These are phyloP conservation scores for Eupeodes luniger DNA, from an alignment of 2,888 invertebrate species.

Conservation along the genomic window DNA sequence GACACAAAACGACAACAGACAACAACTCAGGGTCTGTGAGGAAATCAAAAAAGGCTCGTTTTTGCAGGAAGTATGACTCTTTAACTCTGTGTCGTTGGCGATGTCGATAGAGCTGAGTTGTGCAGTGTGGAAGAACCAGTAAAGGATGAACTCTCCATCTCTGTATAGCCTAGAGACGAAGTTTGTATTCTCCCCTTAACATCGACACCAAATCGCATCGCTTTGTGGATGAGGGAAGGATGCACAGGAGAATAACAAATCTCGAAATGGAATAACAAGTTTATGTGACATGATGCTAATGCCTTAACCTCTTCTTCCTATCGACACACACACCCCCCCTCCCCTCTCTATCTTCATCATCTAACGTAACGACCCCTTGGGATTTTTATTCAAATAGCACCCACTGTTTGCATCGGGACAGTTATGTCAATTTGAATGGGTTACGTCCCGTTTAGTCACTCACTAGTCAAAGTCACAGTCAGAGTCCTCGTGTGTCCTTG, in stretches of 20 bases:
- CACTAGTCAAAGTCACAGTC: not conserved
- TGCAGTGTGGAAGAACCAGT: not conserved
- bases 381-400: constrained; percentile 68
- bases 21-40: constrained; percentile 28
- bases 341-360: too few relatives aligned
- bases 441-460: constrained; percentile 10
- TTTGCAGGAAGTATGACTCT: constrained; percentile 36
- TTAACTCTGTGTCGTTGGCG: constrained; percentile 40
- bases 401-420: constrained; percentile 11
- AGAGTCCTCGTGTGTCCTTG: constrained; percentile 35
- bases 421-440: constrained; percentile 37
- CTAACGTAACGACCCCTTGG: not conserved
- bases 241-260: constrained; percentile 54
- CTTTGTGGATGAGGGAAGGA: constrained; percentile 25
- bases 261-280: constrained; percentile 69
- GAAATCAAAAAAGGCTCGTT: constrained; percentile 70
- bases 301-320: constrained; percentile 35
- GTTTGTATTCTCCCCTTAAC: not conserved
- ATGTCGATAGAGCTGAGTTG: constrained; percentile 26
- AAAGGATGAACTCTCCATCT: constrained; percentile 12
- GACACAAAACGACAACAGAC: constrained; percentile 44
- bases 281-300: constrained; percentile 68
- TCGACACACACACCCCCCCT: not conserved
- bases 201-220: not conserved
- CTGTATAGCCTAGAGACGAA: not conserved